Evolutionary conservation across 2,113 vertebrate species (phyloP).

Genomic region (Melanerpes aurifrons): DNA sequence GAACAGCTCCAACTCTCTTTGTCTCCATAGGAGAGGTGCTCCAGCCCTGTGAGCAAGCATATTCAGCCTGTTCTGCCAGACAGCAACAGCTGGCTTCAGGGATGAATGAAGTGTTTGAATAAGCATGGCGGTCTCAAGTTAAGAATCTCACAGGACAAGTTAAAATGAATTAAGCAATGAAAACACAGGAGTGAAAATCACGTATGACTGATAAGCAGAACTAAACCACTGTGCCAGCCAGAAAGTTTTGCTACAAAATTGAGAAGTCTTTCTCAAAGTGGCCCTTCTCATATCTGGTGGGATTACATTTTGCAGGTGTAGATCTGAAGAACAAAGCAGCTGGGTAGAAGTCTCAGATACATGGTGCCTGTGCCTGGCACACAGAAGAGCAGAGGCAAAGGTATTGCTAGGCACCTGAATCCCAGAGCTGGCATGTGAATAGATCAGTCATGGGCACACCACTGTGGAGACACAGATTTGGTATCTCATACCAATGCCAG

Average conservation of each 20-base stretch:
- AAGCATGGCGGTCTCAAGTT: not conserved
- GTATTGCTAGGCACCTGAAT: accelerated
- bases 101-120: not conserved
- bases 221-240: not conserved
- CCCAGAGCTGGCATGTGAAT: not conserved
- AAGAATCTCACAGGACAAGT: not conserved
- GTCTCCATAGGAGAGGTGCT: no score
- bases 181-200: not conserved
- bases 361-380: accelerated
- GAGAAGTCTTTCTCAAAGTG: not conserved
- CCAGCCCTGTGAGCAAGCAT: no score
- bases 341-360: not conserved
- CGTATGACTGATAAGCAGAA: not conserved
- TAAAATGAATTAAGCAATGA: not conserved
- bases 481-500: accelerated
- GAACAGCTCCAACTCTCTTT: no score
- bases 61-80: not conserved
- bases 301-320: not conserved
- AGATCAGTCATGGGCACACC: not conserved
- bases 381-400: not conserved
- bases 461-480: no score
- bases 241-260: not conserved
- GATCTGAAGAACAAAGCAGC: not conserved
- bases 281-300: not conserved
- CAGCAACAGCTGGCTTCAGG: not conserved